Conservation (phyloP, 2,888 invertebrate genomes). For the Pammene fasciana region DNA sequence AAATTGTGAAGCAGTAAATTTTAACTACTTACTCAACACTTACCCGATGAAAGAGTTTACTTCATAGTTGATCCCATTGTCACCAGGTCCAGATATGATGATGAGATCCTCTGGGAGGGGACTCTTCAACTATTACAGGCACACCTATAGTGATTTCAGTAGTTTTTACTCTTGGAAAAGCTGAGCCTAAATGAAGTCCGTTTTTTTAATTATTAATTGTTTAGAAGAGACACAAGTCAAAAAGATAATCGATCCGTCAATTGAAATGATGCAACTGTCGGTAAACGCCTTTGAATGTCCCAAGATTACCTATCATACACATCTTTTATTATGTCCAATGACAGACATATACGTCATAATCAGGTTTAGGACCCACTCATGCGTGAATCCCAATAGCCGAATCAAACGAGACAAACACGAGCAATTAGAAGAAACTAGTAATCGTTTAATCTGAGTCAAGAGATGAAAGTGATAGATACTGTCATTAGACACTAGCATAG, state of each 20-base stretch:
- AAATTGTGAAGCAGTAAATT: too few relatives aligned
- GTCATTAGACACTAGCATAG: slow-evolving; percentile 48
- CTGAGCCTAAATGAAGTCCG: too few relatives aligned
- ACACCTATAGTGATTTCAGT: too few relatives aligned
- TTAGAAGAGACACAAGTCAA: neutral
- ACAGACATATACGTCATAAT: slow-evolving; percentile 34
- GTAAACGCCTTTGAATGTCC: slow-evolving; percentile 29
- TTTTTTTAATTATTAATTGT: too few relatives aligned
- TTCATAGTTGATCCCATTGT: too few relatives aligned
- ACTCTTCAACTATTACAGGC: too few relatives aligned
- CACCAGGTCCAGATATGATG: too few relatives aligned
- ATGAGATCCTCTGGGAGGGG: too few relatives aligned
- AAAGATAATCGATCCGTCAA: slow-evolving; percentile 1
- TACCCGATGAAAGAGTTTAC: too few relatives aligned
- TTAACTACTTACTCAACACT: too few relatives aligned
- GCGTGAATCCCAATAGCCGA: slow-evolving; percentile 69
- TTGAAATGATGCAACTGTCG: slow-evolving; percentile 19
- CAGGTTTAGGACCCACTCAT: slow-evolving; percentile 49
- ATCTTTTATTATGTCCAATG: slow-evolving; percentile 28
- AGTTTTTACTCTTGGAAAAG: too few relatives aligned
- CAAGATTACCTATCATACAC: neutral
- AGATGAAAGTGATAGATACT: slow-evolving; percentile 81
- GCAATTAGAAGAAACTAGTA: slow-evolving; percentile 79
- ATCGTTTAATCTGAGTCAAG: slow-evolving; percentile 75
- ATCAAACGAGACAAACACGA: slow-evolving; percentile 69